These are phyloP conservation scores for Odocoileus virginianus DNA, from an alignment of 2,113 vertebrate species.

Conservation along the genomic window DNA sequence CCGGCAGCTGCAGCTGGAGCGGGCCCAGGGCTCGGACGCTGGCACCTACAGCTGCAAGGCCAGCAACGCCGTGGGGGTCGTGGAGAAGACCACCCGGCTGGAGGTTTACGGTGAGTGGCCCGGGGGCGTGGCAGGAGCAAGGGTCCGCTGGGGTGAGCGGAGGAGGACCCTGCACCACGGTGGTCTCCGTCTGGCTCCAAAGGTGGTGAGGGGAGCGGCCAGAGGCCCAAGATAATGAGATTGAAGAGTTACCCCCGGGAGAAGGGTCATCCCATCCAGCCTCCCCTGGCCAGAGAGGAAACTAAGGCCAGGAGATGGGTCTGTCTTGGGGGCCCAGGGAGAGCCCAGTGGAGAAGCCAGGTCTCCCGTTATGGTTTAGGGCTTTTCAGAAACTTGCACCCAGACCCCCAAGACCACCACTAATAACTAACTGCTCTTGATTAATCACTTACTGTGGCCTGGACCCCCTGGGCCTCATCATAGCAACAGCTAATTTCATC, in stretches of 20 bases:
- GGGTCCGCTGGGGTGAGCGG: background rate
- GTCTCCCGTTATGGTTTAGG: background rate
- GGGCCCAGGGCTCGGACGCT: slow-evolving; percentile 74
- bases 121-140: rapidly evolving
- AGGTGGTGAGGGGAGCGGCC: background rate
- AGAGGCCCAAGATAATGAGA: background rate
- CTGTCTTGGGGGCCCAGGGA: background rate
- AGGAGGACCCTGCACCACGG: rapidly evolving
- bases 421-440: background rate
- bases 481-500: rapidly evolving
- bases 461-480: rapidly evolving
- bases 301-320: background rate
- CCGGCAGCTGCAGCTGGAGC: slow-evolving; percentile 80
- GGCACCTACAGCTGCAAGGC: slow-evolving; percentile 88
- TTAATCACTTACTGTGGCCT: too few species aligned
- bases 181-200: rapidly evolving
- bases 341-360: background rate
- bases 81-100: slow-evolving; percentile 77
- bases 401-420: too few species aligned
- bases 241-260: background rate
- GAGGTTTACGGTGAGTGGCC: slow-evolving; percentile 71
- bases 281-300: background rate
- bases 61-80: slow-evolving; percentile 80
- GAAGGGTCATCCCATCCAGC: rapidly evolving
- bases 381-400: background rate